Percentiles rank a stretch among this genome's conserved stretches.
Conservation (phyloP, 2,888 invertebrate species). For the Rutpela maculata region DNA sequence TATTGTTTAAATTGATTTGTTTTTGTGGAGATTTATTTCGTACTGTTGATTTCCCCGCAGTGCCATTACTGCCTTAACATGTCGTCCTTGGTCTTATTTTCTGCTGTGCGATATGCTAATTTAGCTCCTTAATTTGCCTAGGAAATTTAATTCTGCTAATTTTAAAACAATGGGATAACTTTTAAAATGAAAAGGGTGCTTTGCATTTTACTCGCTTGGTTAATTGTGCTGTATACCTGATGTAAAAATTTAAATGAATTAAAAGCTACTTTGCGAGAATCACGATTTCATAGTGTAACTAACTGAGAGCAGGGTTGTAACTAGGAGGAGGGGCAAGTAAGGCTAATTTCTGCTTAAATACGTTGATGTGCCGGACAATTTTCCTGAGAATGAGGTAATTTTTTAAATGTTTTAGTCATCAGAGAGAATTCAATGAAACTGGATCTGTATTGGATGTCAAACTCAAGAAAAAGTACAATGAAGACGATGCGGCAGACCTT, state of each 20-base stretch:
- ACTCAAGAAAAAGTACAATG: no score
- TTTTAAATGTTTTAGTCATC: no score
- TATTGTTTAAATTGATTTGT: slow-evolving; percentile 55
- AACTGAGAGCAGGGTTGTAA: no score
- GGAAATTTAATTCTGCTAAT: slow-evolving; percentile 44
- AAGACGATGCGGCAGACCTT: no score
- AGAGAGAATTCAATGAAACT: no score
- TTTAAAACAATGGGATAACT: slow-evolving; percentile 35
- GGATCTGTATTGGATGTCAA: no score
- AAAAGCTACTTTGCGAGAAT: slow-evolving; percentile 1
- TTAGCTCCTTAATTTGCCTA: slow-evolving; percentile 49
- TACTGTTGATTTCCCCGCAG: slow-evolving; percentile 58
- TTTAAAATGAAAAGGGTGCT: slow-evolving; percentile 29
- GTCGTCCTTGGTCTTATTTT: slow-evolving; percentile 48
- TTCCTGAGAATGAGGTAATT: no score
- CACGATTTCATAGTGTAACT: no score
- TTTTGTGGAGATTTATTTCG: slow-evolving; percentile 56
- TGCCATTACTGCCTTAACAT: slow-evolving; percentile 58
- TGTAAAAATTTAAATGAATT: slow-evolving; percentile 8
- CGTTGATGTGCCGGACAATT: no score
- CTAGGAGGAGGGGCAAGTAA: no score
- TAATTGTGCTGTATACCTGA: not conserved
- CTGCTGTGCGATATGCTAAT: slow-evolving; percentile 49
- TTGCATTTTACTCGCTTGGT: slow-evolving; percentile 13
- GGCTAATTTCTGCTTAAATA: no score